Evolutionary conservation across 2,113 vertebrate genomes (phyloP).

Genomic region (Crotalus viridis): DNA sequence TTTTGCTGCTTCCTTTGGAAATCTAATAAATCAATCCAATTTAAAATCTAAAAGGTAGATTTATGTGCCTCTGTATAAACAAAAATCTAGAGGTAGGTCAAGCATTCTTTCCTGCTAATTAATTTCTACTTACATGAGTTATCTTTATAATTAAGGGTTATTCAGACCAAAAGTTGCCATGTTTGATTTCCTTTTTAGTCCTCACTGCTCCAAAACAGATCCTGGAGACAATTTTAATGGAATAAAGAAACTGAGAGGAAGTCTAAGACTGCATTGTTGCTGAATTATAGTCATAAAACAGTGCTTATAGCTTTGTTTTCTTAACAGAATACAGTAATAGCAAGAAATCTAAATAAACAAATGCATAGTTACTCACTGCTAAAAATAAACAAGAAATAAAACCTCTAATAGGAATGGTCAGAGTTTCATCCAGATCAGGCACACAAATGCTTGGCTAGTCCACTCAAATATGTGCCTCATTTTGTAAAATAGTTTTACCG

Average conservation of each 20-base stretch:
- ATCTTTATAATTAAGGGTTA: conserved; percentile 4
- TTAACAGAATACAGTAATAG: neutral
- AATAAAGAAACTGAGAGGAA: neutral
- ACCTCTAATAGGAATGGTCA: neutral
- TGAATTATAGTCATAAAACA: neutral
- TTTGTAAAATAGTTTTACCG: neutral
- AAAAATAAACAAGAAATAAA: neutral
- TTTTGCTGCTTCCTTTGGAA: neutral
- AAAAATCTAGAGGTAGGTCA: neutral
- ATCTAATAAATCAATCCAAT: neutral
- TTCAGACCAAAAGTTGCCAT: neutral
- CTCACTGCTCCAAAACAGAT: neutral
- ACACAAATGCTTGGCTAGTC: neutral
- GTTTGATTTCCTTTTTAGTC: neutral
- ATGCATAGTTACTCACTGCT: neutral
- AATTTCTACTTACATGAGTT: neutral
- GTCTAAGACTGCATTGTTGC: neutral
- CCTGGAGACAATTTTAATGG: neutral
- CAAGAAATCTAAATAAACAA: neutral
- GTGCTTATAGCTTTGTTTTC: neutral
- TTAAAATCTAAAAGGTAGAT: neutral
- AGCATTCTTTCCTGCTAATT: neutral
- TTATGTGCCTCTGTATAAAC: neutral
- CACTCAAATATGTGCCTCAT: neutral
- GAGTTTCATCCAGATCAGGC: neutral